These are phyloP conservation scores for Drosophila arawakana DNA, from an alignment of 1,140 invertebrate genomes.

Conservation along the genomic window DNA sequence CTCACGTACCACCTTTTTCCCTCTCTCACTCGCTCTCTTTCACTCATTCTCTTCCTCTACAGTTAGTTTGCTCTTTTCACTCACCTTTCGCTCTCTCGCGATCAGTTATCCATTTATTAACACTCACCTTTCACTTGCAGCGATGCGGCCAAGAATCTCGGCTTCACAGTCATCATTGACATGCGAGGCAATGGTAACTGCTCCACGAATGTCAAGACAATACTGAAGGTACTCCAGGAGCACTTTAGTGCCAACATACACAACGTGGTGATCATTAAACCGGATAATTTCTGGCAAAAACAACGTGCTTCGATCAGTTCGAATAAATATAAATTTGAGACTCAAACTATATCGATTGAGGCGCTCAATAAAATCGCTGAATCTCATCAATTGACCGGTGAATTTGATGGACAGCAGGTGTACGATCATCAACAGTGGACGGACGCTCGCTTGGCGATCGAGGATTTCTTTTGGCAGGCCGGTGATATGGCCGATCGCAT, in stretches of 20 bases:
- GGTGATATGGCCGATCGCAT: slow-evolving; percentile 95
- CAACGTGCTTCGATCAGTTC: slow-evolving; percentile 97
- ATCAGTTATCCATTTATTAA: slow-evolving; percentile 17
- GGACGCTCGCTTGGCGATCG: slow-evolving; percentile 95
- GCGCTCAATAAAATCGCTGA: slow-evolving; percentile 96
- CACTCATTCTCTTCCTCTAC: slow-evolving; percentile 22
- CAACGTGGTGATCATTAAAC: slow-evolving; percentile 97
- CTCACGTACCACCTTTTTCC: slow-evolving; percentile 56
- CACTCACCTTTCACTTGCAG: slow-evolving; percentile 87
- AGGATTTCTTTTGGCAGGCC: slow-evolving; percentile 98
- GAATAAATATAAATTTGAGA: slow-evolving; percentile 99
- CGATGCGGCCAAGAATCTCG: slow-evolving; percentile 94
- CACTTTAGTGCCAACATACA: slow-evolving; percentile 95
- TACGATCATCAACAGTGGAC: slow-evolving; percentile 99
- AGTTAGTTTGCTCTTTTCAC: too few species aligned
- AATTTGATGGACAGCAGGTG: slow-evolving; percentile 96
- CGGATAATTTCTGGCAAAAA: slow-evolving; percentile 99
- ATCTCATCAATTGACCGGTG: slow-evolving; percentile 94
- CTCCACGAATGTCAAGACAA: slow-evolving; percentile 98
- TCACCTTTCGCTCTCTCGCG: slow-evolving; percentile 15
- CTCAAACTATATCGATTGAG: slow-evolving; percentile 97
- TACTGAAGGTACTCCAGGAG: slow-evolving; percentile 98
- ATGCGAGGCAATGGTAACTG: slow-evolving; percentile 94
- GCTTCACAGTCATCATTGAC: slow-evolving; percentile 97
- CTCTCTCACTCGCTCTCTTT: slow-evolving; percentile 3